Evolutionary conservation across 2,888 invertebrate species (phyloP).

Genomic region (Nysson spinosus): DNA sequence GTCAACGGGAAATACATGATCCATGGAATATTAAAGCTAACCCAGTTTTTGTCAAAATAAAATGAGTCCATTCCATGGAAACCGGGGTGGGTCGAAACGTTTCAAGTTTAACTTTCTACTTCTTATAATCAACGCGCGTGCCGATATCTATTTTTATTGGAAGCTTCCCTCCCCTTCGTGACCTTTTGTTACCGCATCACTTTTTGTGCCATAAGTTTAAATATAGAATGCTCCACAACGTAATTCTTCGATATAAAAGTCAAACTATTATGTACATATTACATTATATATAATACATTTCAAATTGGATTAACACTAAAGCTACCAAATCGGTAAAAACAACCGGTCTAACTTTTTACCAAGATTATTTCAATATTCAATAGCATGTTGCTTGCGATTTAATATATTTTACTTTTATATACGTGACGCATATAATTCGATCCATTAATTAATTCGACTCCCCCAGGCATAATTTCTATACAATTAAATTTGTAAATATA

Average conservation of each 20-base stretch:
- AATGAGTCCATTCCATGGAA: too few species aligned
- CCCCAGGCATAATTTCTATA: too few species aligned
- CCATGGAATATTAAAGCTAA: neutral
- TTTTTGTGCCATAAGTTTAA: neutral
- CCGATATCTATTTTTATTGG: slow-evolving; percentile 43
- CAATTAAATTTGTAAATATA: too few species aligned
- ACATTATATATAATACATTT: too few species aligned
- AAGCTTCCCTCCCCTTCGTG: slow-evolving; percentile 34
- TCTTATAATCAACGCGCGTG: slow-evolving; percentile 21
- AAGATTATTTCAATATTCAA: too few species aligned
- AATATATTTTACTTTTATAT: too few species aligned
- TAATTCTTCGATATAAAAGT: too few species aligned
- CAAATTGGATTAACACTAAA: neutral
- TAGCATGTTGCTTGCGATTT: too few species aligned
- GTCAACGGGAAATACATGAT: neutral
- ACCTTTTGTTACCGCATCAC: slow-evolving; percentile 22
- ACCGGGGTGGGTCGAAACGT: neutral
- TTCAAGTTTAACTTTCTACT: neutral
- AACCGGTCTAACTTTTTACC: neutral
- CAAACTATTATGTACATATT: too few species aligned
- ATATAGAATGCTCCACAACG: slow-evolving; percentile 21
- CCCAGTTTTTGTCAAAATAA: neutral
- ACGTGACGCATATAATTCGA: too few species aligned
- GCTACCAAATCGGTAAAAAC: neutral
- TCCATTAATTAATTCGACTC: too few species aligned